A percentile compares a stretch with the other conserved stretches of the same genome.
Conservation (phyloP, 2,797 vertebrate species). For the Pipistrellus pipistrellus region DNA sequence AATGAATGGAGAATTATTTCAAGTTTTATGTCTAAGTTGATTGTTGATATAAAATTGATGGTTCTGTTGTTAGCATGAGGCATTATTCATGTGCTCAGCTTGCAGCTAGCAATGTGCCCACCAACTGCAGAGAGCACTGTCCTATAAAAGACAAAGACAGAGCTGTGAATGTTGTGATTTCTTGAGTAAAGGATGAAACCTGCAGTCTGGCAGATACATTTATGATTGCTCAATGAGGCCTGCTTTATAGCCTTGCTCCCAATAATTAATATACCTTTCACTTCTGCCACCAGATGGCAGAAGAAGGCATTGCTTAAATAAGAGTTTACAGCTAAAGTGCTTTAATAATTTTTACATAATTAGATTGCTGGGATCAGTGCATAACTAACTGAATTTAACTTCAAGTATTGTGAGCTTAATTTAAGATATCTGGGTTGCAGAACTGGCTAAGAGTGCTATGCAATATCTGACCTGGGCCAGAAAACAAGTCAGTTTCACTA, state of each 20-base stretch:
- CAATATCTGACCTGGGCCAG: background rate
- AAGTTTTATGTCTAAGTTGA: constrained; percentile 39
- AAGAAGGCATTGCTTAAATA: background rate
- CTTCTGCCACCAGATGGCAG: constrained; percentile 67
- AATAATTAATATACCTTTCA: background rate
- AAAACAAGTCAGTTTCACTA: no score
- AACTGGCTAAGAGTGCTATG: background rate
- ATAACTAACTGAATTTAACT: background rate
- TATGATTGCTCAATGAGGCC: background rate
- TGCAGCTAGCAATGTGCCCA: background rate
- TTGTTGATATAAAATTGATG: constrained; percentile 27
- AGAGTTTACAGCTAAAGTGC: background rate
- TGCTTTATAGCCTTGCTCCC: background rate
- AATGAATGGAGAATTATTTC: constrained; percentile 39
- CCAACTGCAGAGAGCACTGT: background rate
- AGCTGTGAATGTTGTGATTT: background rate
- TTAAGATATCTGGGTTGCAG: background rate
- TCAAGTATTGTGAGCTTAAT: background rate
- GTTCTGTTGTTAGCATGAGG: constrained; percentile 8
- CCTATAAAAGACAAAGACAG: constrained; percentile 25
- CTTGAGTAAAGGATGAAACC: constrained; percentile 33
- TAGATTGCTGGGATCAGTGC: background rate
- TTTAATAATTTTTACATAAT: constrained; percentile 17
- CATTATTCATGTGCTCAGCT: constrained; percentile 21
- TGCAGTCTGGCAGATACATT: background rate